Conservation (phyloP, 1,140 invertebrate genomes). For the Hirudo medicinalis region DNA sequence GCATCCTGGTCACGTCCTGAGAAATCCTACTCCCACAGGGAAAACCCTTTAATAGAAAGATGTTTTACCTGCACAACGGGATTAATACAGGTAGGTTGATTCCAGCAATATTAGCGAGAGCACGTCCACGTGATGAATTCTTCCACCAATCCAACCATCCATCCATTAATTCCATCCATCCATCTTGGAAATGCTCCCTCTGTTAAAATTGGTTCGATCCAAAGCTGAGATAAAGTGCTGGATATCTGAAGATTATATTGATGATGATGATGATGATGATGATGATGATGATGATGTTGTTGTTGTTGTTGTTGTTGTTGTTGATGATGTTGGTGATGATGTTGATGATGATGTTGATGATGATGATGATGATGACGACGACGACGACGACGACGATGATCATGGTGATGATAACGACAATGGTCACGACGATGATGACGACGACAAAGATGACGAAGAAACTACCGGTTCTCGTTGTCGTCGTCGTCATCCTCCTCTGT, state of each 20-base stretch:
- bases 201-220: too few relatives aligned
- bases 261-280: background rate
- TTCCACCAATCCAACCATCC: too few relatives aligned
- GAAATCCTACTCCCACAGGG: too few relatives aligned
- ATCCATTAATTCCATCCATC: too few relatives aligned
- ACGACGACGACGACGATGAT: background rate
- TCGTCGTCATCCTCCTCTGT: background rate
- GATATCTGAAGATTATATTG: background rate
- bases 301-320: background rate
- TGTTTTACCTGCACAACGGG: too few relatives aligned
- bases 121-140: too few relatives aligned
- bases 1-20: too few relatives aligned
- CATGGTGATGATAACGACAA: background rate
- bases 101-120: too few relatives aligned
- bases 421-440: background rate
- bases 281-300: conserved; percentile 4
- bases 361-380: conserved; percentile 1
- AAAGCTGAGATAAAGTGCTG: background rate
- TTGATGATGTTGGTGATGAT: background rate
- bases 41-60: too few relatives aligned
- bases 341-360: background rate
- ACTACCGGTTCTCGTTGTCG: background rate
- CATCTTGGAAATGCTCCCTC: too few relatives aligned
- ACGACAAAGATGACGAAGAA: background rate
- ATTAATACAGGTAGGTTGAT: too few relatives aligned